Conservation (phyloP, 2,797 vertebrate species). For the Acanthiza pusilla region DNA sequence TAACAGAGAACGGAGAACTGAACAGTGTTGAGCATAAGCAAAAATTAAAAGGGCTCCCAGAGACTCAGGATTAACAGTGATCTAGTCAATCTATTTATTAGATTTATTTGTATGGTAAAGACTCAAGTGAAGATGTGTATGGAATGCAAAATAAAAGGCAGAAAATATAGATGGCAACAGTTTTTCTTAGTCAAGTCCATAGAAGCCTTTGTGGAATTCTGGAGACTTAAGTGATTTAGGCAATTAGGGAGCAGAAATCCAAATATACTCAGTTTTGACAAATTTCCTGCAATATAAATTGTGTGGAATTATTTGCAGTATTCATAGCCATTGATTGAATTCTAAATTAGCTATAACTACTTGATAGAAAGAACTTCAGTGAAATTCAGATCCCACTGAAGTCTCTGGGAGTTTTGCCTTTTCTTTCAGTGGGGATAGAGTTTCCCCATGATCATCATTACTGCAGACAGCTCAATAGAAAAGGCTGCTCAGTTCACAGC, state of each 20-base stretch:
- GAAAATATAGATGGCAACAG: background rate
- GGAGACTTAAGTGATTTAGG: background rate
- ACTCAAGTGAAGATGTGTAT: background rate
- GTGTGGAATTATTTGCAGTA: background rate
- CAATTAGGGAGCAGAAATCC: background rate
- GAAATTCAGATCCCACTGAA: background rate
- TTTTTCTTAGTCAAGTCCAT: background rate
- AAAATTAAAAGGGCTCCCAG: background rate
- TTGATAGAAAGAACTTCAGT: background rate
- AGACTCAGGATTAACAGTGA: background rate
- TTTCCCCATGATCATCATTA: constrained; percentile 38
- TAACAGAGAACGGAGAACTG: background rate
- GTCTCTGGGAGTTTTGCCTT: constrained; percentile 1
- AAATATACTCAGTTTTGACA: background rate
- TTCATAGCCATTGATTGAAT: background rate
- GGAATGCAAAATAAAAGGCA: background rate
- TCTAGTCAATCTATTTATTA: background rate
- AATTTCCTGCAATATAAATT: background rate
- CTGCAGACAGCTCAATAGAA: constrained; percentile 45
- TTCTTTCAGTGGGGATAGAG: background rate
- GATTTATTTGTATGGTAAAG: background rate
- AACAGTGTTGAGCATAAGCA: background rate
- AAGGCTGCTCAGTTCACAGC: constrained; percentile 30
- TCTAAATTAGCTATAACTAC: background rate
- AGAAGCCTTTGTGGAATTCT: background rate